These are phyloP conservation scores for Stegodyphus mimosarum DNA, from an alignment of 1,140 invertebrate species.

Conservation along the genomic window DNA sequence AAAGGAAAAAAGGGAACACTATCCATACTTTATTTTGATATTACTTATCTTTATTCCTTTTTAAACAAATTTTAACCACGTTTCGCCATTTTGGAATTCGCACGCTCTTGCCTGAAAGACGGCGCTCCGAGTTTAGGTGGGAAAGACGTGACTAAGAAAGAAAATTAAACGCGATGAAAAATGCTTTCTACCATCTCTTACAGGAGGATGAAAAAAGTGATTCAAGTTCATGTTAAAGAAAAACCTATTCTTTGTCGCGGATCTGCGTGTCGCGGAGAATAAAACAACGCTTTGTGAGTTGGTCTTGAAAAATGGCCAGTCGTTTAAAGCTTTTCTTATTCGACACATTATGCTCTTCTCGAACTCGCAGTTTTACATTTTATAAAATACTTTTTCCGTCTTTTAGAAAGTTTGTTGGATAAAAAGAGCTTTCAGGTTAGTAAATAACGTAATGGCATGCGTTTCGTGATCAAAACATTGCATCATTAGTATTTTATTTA, in stretches of 20 bases:
- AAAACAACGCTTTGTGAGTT: constrained; percentile 24
- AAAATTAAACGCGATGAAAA: constrained; percentile 44
- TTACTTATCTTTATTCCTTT: constrained; percentile 31
- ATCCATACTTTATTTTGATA: background rate
- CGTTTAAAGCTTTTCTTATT: constrained; percentile 26
- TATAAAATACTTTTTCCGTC: too few relatives aligned
- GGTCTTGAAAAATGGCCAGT: constrained; percentile 24
- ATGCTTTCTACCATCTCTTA: background rate
- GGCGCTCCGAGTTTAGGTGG: background rate
- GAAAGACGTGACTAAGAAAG: constrained; percentile 24
- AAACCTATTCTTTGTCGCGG: background rate
- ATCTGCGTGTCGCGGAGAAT: constrained; percentile 16
- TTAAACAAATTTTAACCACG: constrained; percentile 49
- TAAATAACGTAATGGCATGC: too few relatives aligned
- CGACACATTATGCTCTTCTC: constrained; percentile 11
- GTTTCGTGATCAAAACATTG: too few relatives aligned
- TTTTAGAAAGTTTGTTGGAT: too few relatives aligned
- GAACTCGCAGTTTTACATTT: background rate
- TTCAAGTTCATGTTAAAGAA: background rate
- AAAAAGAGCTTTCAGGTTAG: too few relatives aligned
- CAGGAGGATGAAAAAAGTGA: background rate
- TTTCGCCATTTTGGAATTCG: constrained; percentile 45
- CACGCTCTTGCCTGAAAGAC: background rate
- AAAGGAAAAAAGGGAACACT: too few relatives aligned
- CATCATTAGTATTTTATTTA: too few relatives aligned